Evolutionary conservation across 64 coral and sea anemone genomes (phyloP).

Genomic region (Montipora cactus): DNA sequence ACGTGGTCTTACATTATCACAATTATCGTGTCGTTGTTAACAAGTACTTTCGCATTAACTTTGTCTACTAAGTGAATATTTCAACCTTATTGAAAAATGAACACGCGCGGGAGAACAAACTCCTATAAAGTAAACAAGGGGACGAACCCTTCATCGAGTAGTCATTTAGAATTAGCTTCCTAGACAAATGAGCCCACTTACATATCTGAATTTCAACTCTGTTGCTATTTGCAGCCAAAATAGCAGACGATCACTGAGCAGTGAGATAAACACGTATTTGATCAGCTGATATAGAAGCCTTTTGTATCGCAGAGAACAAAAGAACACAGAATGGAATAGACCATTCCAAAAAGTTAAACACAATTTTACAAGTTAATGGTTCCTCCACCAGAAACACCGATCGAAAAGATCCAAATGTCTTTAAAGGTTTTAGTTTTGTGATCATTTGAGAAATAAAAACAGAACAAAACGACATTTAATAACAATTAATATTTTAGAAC

Average conservation of each 20-base stretch:
- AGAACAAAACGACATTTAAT: background rate
- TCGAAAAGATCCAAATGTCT: background rate
- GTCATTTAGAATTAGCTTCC: no score
- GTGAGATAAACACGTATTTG: background rate
- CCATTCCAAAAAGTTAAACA: background rate
- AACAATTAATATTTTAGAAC: constrained; percentile 41
- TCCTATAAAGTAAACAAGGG: no score
- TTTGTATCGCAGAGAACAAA: background rate
- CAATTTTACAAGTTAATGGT: background rate
- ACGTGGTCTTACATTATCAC: background rate
- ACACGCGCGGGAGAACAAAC: no score
- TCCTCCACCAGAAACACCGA: background rate
- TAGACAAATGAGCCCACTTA: no score
- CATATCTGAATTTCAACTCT: no score
- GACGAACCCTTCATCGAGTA: no score
- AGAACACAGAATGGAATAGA: background rate
- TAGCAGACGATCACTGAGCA: background rate
- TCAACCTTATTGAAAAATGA: background rate
- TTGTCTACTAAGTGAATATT: no score
- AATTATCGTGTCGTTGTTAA: background rate
- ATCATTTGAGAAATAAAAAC: background rate
- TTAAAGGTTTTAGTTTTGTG: background rate
- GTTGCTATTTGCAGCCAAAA: background rate
- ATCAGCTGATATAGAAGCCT: background rate
- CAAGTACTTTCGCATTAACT: no score